Conservation (phyloP, 1,140 invertebrate species). For the Rhyzopertha dominica region DNA sequence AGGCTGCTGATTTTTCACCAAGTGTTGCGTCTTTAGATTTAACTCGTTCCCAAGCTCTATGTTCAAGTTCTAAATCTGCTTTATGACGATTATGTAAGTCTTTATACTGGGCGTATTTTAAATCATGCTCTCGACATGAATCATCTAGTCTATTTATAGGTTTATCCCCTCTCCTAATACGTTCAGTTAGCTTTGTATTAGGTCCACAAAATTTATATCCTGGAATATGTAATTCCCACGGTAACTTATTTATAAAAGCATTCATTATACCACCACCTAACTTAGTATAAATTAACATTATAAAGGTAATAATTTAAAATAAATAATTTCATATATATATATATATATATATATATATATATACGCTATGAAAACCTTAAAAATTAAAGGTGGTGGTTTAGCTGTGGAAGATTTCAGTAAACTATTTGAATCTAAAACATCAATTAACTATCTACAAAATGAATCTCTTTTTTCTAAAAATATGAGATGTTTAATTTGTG, state of each 20-base stretch:
- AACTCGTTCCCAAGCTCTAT: constrained; percentile 42
- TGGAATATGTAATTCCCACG: constrained; percentile 46
- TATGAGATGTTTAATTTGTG: too few relatives aligned
- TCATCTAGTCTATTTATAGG: constrained; percentile 46
- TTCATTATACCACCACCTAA: constrained; percentile 38
- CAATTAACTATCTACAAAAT: too few relatives aligned
- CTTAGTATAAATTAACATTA: too few relatives aligned
- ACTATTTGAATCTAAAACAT: too few relatives aligned
- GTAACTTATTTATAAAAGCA: constrained; percentile 43
- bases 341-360: too few relatives aligned
- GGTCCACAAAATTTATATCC: constrained; percentile 47
- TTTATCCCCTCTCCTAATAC: constrained; percentile 41
- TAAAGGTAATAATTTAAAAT: too few relatives aligned
- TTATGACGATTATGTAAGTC: constrained; percentile 36
- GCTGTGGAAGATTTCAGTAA: too few relatives aligned
- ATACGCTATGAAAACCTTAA: too few relatives aligned
- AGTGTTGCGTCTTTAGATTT: constrained; percentile 40
- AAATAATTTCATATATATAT: too few relatives aligned
- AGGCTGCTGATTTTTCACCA: constrained; percentile 34
- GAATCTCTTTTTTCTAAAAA: too few relatives aligned
- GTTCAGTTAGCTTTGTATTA: constrained; percentile 44
- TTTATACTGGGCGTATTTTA: constrained; percentile 35
- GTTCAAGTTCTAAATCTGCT: constrained; percentile 42
- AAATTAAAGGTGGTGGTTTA: too few relatives aligned
- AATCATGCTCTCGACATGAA: constrained; percentile 45